These are phyloP conservation scores for Helicoverpa armigera DNA, from an alignment of 1,140 invertebrate species.

Conservation along the genomic window DNA sequence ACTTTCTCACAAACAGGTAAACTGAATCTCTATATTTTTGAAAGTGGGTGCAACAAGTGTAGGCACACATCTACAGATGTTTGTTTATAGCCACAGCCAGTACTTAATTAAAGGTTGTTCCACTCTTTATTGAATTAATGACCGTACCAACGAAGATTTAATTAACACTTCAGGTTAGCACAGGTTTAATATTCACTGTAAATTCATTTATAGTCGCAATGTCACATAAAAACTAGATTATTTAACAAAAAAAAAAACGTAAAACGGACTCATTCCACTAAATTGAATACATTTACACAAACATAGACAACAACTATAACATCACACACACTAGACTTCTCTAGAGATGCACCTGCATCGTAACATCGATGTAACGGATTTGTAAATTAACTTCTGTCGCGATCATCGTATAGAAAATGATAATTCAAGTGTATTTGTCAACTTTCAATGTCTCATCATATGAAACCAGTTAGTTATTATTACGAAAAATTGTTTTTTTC, in stretches of 20 bases:
- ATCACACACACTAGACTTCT: background rate
- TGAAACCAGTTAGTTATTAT: too few species aligned
- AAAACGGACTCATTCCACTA: slow-evolving; percentile 36
- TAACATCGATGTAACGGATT: slow-evolving; percentile 31
- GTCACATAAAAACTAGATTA: background rate
- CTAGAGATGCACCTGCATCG: slow-evolving; percentile 32
- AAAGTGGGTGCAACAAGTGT: slow-evolving; percentile 84
- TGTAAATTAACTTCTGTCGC: background rate
- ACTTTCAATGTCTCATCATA: too few species aligned
- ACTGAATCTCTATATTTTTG: slow-evolving; percentile 73
- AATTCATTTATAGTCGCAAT: slow-evolving; percentile 13
- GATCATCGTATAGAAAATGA: background rate
- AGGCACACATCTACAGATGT: slow-evolving; percentile 69
- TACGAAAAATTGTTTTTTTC: background rate
- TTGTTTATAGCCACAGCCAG: slow-evolving; percentile 59
- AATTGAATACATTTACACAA: slow-evolving; percentile 37
- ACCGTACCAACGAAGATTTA: background rate
- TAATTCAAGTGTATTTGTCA: background rate
- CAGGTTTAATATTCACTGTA: background rate
- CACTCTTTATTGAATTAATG: slow-evolving; percentile 49
- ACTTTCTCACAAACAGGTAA: slow-evolving; percentile 82
- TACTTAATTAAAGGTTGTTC: slow-evolving; percentile 51
- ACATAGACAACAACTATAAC: slow-evolving; percentile 29
- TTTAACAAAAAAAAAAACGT: slow-evolving; percentile 25
- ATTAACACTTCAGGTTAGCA: background rate